phyloP scores from a whole-genome alignment of 2,113 vertebrate genomes.

The Jacana jacana region DNA sequence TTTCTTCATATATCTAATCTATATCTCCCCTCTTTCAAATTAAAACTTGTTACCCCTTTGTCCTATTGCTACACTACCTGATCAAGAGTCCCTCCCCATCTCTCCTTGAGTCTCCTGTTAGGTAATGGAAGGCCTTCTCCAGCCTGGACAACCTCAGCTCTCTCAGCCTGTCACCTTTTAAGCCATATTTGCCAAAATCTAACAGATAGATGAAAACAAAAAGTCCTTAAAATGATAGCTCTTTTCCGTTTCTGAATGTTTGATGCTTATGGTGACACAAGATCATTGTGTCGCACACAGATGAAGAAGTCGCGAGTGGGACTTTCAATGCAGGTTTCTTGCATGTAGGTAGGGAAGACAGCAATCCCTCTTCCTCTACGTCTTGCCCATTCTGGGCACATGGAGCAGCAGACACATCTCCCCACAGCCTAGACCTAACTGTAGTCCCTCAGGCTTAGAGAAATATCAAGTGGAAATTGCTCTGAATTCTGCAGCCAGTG shows the following conservation, averaged over 20 bases:
- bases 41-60: too few relatives aligned
- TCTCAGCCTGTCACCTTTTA: too few relatives aligned
- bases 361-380: not conserved
- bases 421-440: rapidly evolving
- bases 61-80: too few relatives aligned
- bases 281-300: not conserved
- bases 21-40: too few relatives aligned
- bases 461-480: not conserved
- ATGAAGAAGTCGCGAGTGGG: not conserved
- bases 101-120: too few relatives aligned
- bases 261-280: not conserved
- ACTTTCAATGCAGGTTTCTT: not conserved
- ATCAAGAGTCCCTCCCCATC: too few relatives aligned
- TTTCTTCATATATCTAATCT: too few relatives aligned
- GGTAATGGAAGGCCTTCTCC: too few relatives aligned
- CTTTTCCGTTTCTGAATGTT: not conserved
- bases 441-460: not conserved
- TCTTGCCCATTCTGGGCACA: not conserved
- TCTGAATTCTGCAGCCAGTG: not conserved
- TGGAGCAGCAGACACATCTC: not conserved
- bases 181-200: not conserved
- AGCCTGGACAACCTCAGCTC: too few relatives aligned
- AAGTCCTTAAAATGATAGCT: not conserved
- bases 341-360: rapidly evolving
- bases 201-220: not conserved